These are phyloP conservation scores for Sigmodon hispidus DNA, from an alignment of 2,113 vertebrate genomes.

Conservation along the genomic window DNA sequence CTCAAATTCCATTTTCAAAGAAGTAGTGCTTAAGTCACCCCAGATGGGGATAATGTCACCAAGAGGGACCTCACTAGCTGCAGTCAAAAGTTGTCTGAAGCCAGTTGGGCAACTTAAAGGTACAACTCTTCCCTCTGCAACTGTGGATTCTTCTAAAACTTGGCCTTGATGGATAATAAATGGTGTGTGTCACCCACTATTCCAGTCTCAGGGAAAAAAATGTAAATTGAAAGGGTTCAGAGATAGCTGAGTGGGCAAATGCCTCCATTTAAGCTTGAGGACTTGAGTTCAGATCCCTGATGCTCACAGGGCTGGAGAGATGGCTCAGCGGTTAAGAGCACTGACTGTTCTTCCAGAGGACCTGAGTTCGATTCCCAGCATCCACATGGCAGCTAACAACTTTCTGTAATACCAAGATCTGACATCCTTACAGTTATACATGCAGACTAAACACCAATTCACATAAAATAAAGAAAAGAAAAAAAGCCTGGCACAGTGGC, in stretches of 20 bases:
- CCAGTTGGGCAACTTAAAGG: background rate
- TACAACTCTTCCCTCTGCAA: fast-evolving
- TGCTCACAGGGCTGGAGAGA: no score
- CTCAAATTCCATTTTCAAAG: conserved; percentile 70
- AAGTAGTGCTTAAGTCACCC: conserved; percentile 31
- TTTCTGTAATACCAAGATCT: no score
- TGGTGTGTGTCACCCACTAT: background rate
- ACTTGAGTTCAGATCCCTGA: background rate
- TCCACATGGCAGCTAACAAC: no score
- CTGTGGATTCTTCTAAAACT: background rate
- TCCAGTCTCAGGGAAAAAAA: background rate
- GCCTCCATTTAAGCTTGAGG: background rate
- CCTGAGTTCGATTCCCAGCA: no score
- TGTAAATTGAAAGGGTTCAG: background rate
- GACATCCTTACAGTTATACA: no score
- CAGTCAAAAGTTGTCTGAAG: background rate
- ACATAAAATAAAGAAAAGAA: no score
- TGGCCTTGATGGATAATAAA: background rate
- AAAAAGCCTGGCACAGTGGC: background rate
- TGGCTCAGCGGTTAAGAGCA: no score
- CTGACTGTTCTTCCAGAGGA: no score
- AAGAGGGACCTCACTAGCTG: background rate
- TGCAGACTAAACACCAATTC: no score
- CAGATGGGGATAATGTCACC: conserved; percentile 39
- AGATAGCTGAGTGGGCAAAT: background rate